phyloP scores from a whole-genome alignment of 2,797 vertebrate species.

The Acanthis flammea region DNA sequence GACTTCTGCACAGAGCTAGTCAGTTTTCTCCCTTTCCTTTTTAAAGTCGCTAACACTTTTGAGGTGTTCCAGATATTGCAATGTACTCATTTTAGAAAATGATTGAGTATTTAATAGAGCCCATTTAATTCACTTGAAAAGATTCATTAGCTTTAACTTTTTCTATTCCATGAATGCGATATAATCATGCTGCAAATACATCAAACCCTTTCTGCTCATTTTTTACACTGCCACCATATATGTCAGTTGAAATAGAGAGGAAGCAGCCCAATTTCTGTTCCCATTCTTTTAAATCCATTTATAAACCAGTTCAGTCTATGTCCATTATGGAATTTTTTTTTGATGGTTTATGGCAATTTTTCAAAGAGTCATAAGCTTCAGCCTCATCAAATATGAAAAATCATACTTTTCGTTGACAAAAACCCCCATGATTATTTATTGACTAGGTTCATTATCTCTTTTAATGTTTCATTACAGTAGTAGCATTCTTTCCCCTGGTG shows the following conservation, averaged over 20 bases:
- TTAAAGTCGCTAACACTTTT: not conserved
- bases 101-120: not conserved
- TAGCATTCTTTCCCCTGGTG: not conserved
- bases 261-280: not conserved
- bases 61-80: not conserved
- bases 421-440: not conserved
- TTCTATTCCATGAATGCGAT: not conserved
- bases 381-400: constrained; percentile 2
- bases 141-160: not conserved
- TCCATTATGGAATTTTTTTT: not conserved
- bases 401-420: not conserved
- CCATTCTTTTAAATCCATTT: not conserved
- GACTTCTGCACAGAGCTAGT: not conserved
- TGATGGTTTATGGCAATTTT: not conserved
- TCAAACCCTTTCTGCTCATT: not conserved
- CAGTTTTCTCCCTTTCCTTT: not conserved
- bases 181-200: not conserved
- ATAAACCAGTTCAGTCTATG: not conserved
- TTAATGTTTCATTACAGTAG: constrained; percentile 39
- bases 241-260: not conserved
- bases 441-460: constrained; percentile 37
- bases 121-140: not conserved
- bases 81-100: not conserved
- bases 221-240: not conserved
- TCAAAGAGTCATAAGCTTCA: not conserved